phyloP scores from a whole-genome alignment of 2,113 vertebrate genomes.

The Fregata magnificens region DNA sequence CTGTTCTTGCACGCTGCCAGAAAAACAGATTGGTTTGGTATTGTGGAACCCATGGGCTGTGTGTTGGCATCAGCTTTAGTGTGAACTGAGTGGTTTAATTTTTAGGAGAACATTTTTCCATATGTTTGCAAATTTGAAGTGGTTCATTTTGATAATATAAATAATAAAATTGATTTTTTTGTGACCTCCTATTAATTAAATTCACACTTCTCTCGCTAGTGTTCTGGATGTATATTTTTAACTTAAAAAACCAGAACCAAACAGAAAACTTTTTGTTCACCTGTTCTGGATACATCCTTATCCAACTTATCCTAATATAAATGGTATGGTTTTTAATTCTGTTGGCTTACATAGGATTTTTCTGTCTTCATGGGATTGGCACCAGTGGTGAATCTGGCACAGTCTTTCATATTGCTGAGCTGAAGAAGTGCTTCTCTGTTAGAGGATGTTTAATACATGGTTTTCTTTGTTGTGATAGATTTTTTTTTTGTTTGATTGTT shows the following conservation, averaged over 20 bases:
- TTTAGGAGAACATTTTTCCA: neutral
- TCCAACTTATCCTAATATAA: neutral
- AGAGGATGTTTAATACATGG: neutral
- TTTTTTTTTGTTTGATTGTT: neutral
- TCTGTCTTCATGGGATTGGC: neutral
- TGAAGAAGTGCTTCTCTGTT: neutral
- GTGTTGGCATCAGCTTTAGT: neutral
- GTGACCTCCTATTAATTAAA: neutral
- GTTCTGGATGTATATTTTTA: neutral
- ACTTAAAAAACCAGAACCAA: neutral
- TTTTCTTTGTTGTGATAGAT: neutral
- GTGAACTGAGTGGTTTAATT: neutral
- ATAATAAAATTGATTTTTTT: neutral
- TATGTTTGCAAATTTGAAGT: neutral
- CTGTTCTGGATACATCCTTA: neutral
- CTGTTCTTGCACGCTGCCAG: neutral
- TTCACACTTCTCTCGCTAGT: no score
- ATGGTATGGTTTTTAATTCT: neutral
- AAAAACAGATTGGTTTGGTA: neutral
- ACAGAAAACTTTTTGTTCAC: neutral
- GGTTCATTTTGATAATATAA: neutral
- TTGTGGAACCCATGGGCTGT: neutral
- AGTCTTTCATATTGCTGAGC: neutral
- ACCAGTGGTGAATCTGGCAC: neutral
- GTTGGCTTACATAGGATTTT: neutral